Percentiles rank a stretch among this genome's conserved stretches.
Evolutionary conservation across 1,140 invertebrate genomes (phyloP).

Genomic region (Drosophila busckii): DNA sequence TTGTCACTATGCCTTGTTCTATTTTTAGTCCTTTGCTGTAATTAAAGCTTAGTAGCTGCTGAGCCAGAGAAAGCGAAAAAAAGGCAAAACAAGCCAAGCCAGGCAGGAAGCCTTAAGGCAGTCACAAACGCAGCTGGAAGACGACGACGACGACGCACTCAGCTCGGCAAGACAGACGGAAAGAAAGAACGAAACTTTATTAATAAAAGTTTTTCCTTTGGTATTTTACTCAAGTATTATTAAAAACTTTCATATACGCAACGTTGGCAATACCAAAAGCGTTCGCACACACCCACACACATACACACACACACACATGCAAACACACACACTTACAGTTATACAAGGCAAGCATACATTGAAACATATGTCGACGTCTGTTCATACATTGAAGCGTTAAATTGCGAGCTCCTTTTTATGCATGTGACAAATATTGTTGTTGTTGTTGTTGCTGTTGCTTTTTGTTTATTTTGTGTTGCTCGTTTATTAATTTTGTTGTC

Average conservation of each 20-base stretch:
- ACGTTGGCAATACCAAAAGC: slow-evolving; percentile 43
- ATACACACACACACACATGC: not conserved
- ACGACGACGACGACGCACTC: not conserved
- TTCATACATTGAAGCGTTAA: slow-evolving; percentile 62
- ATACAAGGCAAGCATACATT: no score
- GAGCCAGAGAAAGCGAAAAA: no score
- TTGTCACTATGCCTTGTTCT: slow-evolving; percentile 13
- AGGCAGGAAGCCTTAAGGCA: slow-evolving; percentile 44
- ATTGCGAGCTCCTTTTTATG: slow-evolving; percentile 62
- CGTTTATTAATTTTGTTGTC: slow-evolving; percentile 64
- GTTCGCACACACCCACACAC: slow-evolving; percentile 8
- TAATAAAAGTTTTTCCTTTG: slow-evolving; percentile 76
- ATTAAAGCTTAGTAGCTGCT: slow-evolving; percentile 57
- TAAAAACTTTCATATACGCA: slow-evolving; percentile 74
- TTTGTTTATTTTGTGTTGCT: slow-evolving; percentile 20
- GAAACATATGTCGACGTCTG: slow-evolving; percentile 60
- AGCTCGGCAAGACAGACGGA: slow-evolving; percentile 33
- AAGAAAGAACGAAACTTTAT: slow-evolving; percentile 70
- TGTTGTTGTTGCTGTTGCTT: slow-evolving; percentile 22
- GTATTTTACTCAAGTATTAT: slow-evolving; percentile 71
- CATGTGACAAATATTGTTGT: slow-evolving; percentile 61
- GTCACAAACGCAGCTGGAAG: slow-evolving; percentile 2
- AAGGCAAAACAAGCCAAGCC: no score
- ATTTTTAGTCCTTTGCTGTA: slow-evolving; percentile 37
- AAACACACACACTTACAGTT: not conserved